phyloP scores from a whole-genome alignment of 2,888 invertebrate genomes.

The Papilio gigon region DNA sequence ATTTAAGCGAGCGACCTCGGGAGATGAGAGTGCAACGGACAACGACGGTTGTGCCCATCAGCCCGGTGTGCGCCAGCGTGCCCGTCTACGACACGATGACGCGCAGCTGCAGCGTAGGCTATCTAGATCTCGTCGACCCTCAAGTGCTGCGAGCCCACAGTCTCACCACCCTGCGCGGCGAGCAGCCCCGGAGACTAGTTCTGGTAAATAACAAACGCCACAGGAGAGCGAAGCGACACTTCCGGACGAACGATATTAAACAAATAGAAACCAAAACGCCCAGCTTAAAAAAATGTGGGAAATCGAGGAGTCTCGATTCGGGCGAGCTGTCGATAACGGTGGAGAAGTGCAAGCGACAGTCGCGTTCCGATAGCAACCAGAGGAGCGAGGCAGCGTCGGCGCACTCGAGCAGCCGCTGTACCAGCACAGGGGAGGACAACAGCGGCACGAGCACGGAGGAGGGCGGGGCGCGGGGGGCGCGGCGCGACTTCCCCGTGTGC shows the following conservation, averaged over 20 bases:
- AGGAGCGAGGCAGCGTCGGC: conserved; percentile 50
- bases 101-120: conserved; percentile 94
- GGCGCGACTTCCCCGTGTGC: conserved; percentile 59
- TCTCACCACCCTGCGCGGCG: conserved; percentile 86
- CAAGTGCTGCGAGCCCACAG: conserved; percentile 89
- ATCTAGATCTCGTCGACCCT: conserved; percentile 91
- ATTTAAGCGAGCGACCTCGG: conserved; percentile 58
- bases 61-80: conserved; percentile 79
- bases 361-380: conserved; percentile 49
- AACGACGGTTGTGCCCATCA: conserved; percentile 85
- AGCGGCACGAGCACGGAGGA: conserved; percentile 60
- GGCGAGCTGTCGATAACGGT: conserved; percentile 87
- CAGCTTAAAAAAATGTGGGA: conserved; percentile 86
- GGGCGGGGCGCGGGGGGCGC: conserved; percentile 43
- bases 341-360: conserved; percentile 65
- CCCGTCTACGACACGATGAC: conserved; percentile 86
- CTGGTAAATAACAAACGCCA: conserved; percentile 86
- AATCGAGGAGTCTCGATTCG: conserved; percentile 92
- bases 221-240: conserved; percentile 69
- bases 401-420: conserved; percentile 57
- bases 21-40: conserved; percentile 70
- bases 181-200: conserved; percentile 89
- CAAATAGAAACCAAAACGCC: conserved; percentile 67
- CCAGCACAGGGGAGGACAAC: conserved; percentile 60
- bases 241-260: conserved; percentile 60